phyloP scores from a whole-genome alignment of 1,140 invertebrate species.

The Hermetia illucens region DNA sequence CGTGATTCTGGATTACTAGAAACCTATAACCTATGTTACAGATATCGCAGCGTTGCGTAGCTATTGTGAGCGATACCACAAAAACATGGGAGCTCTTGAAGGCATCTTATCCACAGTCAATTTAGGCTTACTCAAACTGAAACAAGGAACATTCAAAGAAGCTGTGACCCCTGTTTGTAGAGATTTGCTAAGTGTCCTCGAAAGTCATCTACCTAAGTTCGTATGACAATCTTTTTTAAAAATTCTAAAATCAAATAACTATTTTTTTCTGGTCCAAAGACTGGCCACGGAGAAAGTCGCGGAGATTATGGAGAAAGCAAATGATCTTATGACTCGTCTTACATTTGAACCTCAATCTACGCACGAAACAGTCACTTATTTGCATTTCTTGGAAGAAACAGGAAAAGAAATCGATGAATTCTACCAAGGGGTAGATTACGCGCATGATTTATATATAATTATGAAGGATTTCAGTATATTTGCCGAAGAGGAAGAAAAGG shows the following conservation, averaged over 20 bases:
- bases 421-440: slow-evolving; percentile 47
- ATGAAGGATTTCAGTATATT: slow-evolving; percentile 55
- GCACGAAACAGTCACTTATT: slow-evolving; percentile 48
- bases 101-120: slow-evolving; percentile 43
- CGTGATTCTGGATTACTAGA: background rate
- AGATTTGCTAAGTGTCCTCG: slow-evolving; percentile 46
- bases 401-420: slow-evolving; percentile 43
- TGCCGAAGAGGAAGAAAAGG: slow-evolving; percentile 43
- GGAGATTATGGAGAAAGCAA: slow-evolving; percentile 38
- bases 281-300: slow-evolving; percentile 46
- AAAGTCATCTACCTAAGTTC: slow-evolving; percentile 37
- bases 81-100: slow-evolving; percentile 43
- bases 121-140: slow-evolving; percentile 52
- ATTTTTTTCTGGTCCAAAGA: slow-evolving; percentile 18
- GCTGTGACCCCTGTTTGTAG: slow-evolving; percentile 50
- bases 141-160: slow-evolving; percentile 53
- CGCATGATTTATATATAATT: slow-evolving; percentile 56
- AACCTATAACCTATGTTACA: slow-evolving; percentile 10
- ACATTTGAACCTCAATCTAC: slow-evolving; percentile 44
- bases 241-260: background rate
- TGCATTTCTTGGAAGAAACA: slow-evolving; percentile 52
- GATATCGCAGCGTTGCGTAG: slow-evolving; percentile 40
- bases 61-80: slow-evolving; percentile 42
- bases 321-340: slow-evolving; percentile 45
- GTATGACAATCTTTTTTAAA: background rate